Evolutionary conservation across 2,888 invertebrate species (phyloP).

Genomic region (Apantesis nais): DNA sequence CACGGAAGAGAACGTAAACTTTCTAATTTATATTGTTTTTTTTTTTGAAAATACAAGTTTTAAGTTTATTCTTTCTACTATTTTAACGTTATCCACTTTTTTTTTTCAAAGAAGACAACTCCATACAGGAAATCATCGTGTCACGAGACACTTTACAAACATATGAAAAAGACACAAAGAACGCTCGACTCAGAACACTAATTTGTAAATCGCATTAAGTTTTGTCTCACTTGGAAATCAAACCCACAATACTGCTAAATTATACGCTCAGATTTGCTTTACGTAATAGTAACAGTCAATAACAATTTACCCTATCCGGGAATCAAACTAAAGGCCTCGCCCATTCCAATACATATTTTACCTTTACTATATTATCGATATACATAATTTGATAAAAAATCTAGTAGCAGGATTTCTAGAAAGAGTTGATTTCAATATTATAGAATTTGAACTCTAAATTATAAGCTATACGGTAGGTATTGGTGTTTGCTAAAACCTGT

Average conservation of each 20-base stretch:
- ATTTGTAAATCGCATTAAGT: no score
- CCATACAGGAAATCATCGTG: no score
- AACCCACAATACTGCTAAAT: neutral
- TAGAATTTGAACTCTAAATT: neutral
- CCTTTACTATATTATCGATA: neutral
- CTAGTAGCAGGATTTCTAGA: neutral
- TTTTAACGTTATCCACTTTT: no score
- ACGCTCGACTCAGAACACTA: no score
- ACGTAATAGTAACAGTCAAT: neutral
- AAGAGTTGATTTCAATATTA: neutral
- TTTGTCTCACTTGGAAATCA: no score
- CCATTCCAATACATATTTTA: neutral
- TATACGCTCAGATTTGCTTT: neutral
- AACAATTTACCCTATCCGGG: neutral
- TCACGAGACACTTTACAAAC: no score
- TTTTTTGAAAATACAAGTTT: no score
- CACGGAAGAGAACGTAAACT: no score
- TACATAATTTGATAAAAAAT: neutral
- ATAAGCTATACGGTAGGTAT: neutral
- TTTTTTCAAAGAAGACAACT: no score
- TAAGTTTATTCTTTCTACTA: no score
- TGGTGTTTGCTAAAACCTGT: neutral
- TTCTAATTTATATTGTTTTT: no score
- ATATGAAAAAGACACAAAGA: no score
- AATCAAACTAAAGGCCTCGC: neutral